Evolutionary conservation across 2,888 invertebrate species (phyloP), one percentile per base, ranked within the genome.

Genomic region (Mythimna vitellina): DNA sequence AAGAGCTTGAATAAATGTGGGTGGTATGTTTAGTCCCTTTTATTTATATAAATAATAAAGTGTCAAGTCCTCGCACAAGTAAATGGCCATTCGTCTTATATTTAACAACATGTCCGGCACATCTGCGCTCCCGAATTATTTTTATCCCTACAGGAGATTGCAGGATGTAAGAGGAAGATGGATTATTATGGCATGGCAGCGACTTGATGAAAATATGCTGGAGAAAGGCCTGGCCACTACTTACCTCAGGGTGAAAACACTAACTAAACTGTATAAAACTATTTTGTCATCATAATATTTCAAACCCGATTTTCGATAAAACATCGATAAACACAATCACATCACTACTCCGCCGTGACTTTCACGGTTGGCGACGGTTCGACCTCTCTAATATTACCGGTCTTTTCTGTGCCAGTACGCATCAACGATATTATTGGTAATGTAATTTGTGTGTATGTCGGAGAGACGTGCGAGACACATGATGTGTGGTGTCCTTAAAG

Each of bases 391-490:
- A 88, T 90, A 90, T 90, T 87, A 87, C 88, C 80, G 86, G 78
- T 81, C 68, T 88, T 86, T 89, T 87, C 88, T 87, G 81, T 84
- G 84, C 86, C 84, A 87, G 81, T 88, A 88, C 88, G 85, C 87
- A 88, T 88, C 85, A 86, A 89, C 88, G 88, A 88, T 91, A 88
- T 90, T 89, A 89, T 88, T 86, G 78, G 88, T 87, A 89, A 89
- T 90, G 88, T 90, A 88, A 90, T 91, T 90, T 89, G 87, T 88
- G 77, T 85, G 83, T 84, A 68, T 53, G 66, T 58, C 38, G 67
- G 61, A 65, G 58, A 54, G 51, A 53, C 20, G 46, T 38, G 57
- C 32, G 56, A 42, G 65, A 71, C 61, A 60, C 25, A 25, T 51
- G 56, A 71, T 54, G 64, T 53, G n/a, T 64, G 54, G 53, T 76